These are phyloP conservation scores for Melanogrammus aeglefinus DNA, from an alignment of 2,797 vertebrate genomes.

Conservation along the genomic window DNA sequence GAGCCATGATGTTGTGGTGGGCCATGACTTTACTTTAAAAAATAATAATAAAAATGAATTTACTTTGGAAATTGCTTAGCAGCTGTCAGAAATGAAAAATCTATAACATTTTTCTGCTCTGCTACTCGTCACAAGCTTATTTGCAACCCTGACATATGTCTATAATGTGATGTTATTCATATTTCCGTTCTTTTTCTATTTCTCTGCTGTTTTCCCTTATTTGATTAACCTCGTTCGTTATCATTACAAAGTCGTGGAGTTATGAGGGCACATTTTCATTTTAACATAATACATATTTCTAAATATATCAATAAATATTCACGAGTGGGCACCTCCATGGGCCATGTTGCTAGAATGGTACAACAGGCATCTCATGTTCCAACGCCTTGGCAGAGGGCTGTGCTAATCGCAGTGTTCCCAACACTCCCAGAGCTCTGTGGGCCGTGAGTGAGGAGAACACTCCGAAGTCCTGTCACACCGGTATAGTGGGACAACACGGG, in stretches of 20 bases:
- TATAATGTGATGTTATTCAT: not conserved
- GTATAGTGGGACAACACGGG: not conserved
- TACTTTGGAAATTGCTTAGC: not conserved
- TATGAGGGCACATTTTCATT: not conserved
- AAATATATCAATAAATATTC: no score
- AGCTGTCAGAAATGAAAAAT: not conserved
- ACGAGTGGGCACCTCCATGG: no score
- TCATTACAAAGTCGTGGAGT: not conserved
- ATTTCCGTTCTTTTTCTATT: not conserved
- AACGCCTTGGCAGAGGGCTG: not conserved
- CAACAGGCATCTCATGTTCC: not conserved
- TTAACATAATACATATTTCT: not conserved
- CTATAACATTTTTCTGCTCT: not conserved
- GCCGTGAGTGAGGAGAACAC: not conserved
- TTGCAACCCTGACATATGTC: not conserved
- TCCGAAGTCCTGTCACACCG: not conserved
- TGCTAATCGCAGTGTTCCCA: not conserved
- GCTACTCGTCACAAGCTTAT: not conserved
- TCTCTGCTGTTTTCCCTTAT: not conserved
- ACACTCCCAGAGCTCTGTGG: not conserved
- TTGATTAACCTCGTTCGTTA: not conserved
- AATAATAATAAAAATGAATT: no score
- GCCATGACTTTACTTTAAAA: not conserved
- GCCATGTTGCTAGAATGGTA: not conserved
- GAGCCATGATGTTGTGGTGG: not conserved